A percentile compares a stretch with the other conserved stretches of the same genome.
phyloP scores from a whole-genome alignment of 2,888 invertebrate genomes.

The Ischnura elegans region DNA sequence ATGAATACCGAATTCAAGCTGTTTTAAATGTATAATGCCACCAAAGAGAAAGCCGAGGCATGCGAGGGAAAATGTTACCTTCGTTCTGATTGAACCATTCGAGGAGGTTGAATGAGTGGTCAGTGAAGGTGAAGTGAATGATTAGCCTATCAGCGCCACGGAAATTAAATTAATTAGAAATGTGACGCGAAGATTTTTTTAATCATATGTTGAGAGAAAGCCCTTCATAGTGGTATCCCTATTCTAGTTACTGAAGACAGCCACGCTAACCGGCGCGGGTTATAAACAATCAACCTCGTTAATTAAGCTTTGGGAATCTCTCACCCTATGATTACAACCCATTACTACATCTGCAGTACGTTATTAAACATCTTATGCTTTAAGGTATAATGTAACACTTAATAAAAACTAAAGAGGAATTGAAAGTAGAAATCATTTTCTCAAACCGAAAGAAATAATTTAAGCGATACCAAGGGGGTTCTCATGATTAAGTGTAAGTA shows the following conservation, averaged over 20 bases:
- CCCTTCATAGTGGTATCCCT: neutral
- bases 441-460: too few relatives aligned
- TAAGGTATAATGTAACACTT: neutral
- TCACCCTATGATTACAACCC: neutral
- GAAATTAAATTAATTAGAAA: neutral
- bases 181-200: neutral
- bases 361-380: neutral
- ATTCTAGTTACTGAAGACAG: neutral
- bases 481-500: neutral
- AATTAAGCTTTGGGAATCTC: neutral
- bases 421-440: neutral
- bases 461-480: neutral
- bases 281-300: neutral
- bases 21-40: neutral
- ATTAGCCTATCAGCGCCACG: neutral
- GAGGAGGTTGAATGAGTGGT: neutral
- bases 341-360: neutral
- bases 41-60: neutral
- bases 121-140: neutral
- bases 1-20: too few relatives aligned
- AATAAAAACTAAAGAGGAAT: neutral
- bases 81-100: neutral
- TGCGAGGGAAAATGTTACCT: neutral
- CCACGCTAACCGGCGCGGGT: neutral
- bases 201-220: neutral